Conservation (phyloP, 2,888 invertebrate genomes). For the Drosophila mayaguana region DNA sequence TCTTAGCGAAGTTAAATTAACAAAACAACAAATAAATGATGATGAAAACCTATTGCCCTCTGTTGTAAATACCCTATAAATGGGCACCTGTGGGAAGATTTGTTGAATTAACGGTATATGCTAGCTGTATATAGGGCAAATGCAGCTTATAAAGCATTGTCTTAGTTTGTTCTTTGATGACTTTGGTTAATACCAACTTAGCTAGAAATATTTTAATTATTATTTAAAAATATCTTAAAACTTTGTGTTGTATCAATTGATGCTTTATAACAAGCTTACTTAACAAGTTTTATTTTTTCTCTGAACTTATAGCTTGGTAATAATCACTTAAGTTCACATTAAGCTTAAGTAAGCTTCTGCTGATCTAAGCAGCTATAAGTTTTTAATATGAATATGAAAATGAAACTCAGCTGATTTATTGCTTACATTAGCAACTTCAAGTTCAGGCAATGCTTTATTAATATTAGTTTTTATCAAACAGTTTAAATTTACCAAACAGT, state of each 20-base stretch:
- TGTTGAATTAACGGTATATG: not conserved
- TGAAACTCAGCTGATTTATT: not conserved
- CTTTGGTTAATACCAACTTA: not conserved
- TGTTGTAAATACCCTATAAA: not conserved
- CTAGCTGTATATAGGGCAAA: not conserved
- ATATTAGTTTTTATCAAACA: no score
- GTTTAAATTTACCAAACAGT: no score
- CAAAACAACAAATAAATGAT: conserved; percentile 38
- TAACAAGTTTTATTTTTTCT: not conserved
- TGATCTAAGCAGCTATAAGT: no score
- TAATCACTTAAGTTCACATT: not conserved
- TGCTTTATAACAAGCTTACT: not conserved
- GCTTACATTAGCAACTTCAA: not conserved
- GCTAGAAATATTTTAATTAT: not conserved
- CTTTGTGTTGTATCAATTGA: not conserved
- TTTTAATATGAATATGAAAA: not conserved
- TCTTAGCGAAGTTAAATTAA: conserved; percentile 28
- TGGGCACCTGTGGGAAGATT: not conserved
- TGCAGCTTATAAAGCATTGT: not conserved
- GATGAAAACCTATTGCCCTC: not conserved
- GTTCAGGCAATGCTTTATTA: not conserved
- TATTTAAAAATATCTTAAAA: not conserved
- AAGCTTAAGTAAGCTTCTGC: not conserved
- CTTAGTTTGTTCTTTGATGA: not conserved
- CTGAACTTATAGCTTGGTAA: not conserved